Percentiles rank a stretch among this genome's conserved stretches.
phyloP scores from a whole-genome alignment of 2,797 vertebrate species.

The Pantherophis alleghaniensis region DNA sequence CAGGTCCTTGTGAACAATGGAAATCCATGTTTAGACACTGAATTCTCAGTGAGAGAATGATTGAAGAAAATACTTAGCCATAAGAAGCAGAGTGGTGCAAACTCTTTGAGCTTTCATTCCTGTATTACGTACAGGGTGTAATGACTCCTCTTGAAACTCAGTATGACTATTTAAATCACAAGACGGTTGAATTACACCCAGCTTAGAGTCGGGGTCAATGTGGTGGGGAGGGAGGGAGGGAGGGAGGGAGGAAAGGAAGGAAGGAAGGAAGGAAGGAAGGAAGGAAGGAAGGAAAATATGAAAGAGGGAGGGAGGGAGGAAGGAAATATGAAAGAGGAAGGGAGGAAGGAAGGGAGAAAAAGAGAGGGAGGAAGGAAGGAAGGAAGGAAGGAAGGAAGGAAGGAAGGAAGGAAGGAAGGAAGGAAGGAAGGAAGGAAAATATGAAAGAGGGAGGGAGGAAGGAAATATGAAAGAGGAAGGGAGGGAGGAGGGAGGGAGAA shows the following conservation, averaged over 20 bases:
- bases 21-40: background rate
- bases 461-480: too few species aligned
- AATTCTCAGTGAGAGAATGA: background rate
- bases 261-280: background rate
- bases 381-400: too few species aligned
- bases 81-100: background rate
- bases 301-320: too few species aligned
- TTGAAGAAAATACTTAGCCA: background rate
- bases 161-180: background rate
- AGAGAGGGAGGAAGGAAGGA: background rate
- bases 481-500: too few species aligned
- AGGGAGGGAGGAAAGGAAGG: background rate
- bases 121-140: background rate
- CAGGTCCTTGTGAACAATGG: background rate
- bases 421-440: too few species aligned
- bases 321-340: background rate
- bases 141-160: background rate
- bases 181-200: background rate
- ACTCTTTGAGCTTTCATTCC: too few species aligned
- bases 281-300: fast-evolving
- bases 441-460: too few species aligned
- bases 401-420: too few species aligned
- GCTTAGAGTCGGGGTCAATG: background rate
- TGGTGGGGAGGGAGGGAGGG: background rate
- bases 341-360: background rate